phyloP scores from a whole-genome alignment of 2,113 vertebrate genomes.

The Sander lucioperca region DNA sequence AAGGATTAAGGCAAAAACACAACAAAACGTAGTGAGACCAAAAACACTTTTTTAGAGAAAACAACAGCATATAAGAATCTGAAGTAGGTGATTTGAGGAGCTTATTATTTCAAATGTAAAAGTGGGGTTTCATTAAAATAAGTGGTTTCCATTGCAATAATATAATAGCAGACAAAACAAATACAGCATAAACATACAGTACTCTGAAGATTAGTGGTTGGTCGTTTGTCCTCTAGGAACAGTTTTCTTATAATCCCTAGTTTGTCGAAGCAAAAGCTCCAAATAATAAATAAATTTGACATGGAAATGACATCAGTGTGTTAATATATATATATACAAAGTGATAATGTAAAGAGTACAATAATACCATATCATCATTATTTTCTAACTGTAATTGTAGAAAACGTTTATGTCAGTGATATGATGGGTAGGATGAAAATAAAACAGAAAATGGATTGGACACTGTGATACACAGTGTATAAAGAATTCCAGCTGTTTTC shows the following conservation, averaged over 20 bases:
- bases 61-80: constrained; percentile 34
- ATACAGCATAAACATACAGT: constrained; percentile 40
- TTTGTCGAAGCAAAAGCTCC: constrained; percentile 6
- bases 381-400: background rate
- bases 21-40: constrained; percentile 32
- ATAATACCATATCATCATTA: background rate
- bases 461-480: background rate
- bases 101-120: constrained; percentile 54
- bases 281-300: constrained; percentile 9
- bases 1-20: constrained; percentile 65
- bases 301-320: background rate
- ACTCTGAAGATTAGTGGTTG: constrained; percentile 39
- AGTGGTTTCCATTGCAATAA: constrained; percentile 57
- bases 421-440: background rate
- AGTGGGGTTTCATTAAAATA: constrained; percentile 61
- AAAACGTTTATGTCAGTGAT: background rate
- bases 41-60: constrained; percentile 7
- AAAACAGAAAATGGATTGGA: background rate
- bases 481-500: background rate
- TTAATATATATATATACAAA: background rate
- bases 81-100: constrained; percentile 33
- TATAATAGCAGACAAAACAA: constrained; percentile 41
- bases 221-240: constrained; percentile 3
- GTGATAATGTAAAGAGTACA: background rate
- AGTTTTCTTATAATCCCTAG: constrained; percentile 5